Evolutionary conservation across 2,797 vertebrate species (phyloP).

Genomic region (Mionectes olivaceus): DNA sequence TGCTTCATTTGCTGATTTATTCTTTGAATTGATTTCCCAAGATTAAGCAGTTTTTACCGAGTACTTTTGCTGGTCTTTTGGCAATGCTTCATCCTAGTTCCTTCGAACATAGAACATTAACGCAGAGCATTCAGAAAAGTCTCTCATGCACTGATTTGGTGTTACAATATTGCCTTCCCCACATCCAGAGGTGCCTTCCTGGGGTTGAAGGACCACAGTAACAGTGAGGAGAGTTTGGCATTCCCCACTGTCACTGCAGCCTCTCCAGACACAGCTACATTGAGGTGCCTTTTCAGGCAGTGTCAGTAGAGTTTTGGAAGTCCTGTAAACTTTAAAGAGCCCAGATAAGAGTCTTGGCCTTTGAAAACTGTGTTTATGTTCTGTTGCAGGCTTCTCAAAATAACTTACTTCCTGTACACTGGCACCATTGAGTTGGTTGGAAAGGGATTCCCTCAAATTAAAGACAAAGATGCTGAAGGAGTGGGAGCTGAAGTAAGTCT

Average conservation of each 20-base stretch:
- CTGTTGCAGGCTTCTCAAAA: not conserved
- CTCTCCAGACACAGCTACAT: not conserved
- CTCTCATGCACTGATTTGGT: not conserved
- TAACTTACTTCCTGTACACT: not conserved
- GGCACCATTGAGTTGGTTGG: not conserved
- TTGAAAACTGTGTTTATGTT: not conserved
- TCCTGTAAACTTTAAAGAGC: not conserved
- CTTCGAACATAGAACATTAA: not conserved
- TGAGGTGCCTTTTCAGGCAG: not conserved
- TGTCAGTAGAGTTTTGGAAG: not conserved
- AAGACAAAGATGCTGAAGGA: accelerated
- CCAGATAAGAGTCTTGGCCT: not conserved
- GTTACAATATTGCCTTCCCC: not conserved
- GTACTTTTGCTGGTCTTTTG: not conserved
- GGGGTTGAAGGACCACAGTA: not conserved
- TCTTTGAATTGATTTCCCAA: not conserved
- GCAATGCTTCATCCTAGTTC: not conserved
- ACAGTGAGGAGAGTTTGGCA: not conserved
- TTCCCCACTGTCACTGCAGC: not conserved
- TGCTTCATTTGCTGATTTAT: not conserved
- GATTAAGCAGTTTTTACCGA: not conserved
- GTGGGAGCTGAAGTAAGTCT: not conserved
- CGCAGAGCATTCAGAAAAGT: not conserved
- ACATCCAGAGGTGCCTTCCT: not conserved
- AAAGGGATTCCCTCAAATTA: not conserved